A percentile compares a stretch with the other conserved stretches of the same genome.
Conservation (phyloP, 1,140 invertebrate species). For the Batillaria attramentaria region DNA sequence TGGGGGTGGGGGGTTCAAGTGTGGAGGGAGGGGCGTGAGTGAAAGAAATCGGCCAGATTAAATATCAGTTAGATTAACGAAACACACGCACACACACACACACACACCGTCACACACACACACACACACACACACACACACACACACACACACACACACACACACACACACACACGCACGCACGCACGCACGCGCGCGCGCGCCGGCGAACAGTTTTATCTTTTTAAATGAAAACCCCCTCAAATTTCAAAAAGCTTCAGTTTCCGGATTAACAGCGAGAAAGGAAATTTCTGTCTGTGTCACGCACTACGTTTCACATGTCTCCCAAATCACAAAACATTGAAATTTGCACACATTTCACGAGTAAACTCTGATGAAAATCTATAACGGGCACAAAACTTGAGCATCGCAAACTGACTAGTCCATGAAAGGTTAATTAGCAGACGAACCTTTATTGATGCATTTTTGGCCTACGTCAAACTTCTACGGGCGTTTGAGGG, state of each 20-base stretch:
- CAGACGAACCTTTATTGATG: background rate
- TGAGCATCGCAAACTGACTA: background rate
- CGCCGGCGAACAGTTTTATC: background rate
- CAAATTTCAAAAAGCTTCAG: background rate
- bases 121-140: conserved; percentile 8
- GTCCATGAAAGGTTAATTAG: background rate
- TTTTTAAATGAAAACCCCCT: background rate
- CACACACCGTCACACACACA: background rate
- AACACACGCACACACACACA: background rate
- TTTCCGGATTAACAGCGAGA: background rate
- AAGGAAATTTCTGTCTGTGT: background rate
- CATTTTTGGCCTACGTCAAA: background rate
- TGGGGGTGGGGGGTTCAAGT: too few species aligned
- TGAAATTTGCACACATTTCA: background rate
- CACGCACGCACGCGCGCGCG: background rate
- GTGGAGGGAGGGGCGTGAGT: too few species aligned
- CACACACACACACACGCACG: background rate
- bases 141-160: background rate
- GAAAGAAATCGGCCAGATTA: too few species aligned
- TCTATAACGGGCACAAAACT: background rate
- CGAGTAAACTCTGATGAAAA: background rate
- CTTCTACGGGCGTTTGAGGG: background rate
- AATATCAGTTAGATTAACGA: too few species aligned
- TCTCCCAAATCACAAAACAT: background rate
- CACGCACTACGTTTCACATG: background rate